Percentiles rank a stretch among this genome's conserved stretches.
These are phyloP conservation scores for Anorthoa munda DNA, from an alignment of 2,888 invertebrate genomes.

Conservation along the genomic window DNA sequence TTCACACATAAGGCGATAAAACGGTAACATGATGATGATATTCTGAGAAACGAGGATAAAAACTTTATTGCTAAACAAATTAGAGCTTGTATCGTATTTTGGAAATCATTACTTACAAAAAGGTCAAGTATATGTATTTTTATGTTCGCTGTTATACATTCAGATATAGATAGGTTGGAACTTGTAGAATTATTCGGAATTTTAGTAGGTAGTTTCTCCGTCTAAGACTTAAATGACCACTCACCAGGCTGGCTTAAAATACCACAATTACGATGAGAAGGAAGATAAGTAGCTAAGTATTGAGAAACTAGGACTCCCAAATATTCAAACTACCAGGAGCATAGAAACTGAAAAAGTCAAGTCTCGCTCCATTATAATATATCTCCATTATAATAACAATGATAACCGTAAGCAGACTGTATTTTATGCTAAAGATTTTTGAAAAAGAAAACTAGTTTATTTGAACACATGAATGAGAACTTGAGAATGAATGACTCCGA, in stretches of 20 bases:
- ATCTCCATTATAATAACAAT: no score
- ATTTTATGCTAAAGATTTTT: no score
- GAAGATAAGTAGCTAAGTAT: background rate
- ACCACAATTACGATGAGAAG: background rate
- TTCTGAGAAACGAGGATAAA: slow-evolving; percentile 44
- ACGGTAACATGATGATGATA: slow-evolving; percentile 43
- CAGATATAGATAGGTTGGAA: background rate
- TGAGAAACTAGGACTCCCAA: no score
- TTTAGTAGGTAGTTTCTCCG: background rate
- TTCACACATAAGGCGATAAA: slow-evolving; percentile 42
- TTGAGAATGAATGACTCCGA: no score
- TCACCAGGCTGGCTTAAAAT: background rate
- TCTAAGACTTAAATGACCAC: background rate
- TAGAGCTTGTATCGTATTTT: slow-evolving; percentile 27
- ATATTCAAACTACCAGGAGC: no score
- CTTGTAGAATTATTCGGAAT: background rate
- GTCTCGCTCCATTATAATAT: no score
- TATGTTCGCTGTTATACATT: slow-evolving; percentile 9
- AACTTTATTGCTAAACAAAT: slow-evolving; percentile 51
- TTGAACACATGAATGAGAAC: no score
- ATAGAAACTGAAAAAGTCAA: no score
- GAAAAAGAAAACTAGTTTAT: no score
- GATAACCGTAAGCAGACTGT: no score
- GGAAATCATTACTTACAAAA: slow-evolving; percentile 3
- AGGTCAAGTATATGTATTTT: background rate